phyloP scores from a whole-genome alignment of 2,797 vertebrate genomes.

The Crocidura indochinensis region DNA sequence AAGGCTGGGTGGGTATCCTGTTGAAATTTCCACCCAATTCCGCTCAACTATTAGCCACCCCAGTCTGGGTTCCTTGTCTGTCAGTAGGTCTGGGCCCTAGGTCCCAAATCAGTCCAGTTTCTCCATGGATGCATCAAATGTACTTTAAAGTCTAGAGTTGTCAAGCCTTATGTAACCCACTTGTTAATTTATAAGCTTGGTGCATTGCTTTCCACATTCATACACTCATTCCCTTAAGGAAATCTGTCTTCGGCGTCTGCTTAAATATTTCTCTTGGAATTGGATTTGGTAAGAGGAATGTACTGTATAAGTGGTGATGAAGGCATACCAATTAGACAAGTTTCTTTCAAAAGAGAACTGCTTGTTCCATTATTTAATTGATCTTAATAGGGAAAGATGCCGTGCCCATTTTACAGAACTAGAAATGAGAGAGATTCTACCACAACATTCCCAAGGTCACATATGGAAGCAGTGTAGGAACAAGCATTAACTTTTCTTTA shows the following conservation, averaged over 20 bases:
- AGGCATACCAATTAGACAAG: slow-evolving; percentile 71
- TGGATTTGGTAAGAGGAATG: slow-evolving; percentile 70
- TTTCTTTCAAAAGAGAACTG: slow-evolving; percentile 26
- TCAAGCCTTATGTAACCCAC: slow-evolving; percentile 78
- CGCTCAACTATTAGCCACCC: not conserved
- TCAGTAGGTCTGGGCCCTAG: not conserved
- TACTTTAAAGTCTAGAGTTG: slow-evolving; percentile 63
- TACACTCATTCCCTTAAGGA: slow-evolving; percentile 81
- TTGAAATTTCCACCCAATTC: slow-evolving; percentile 42
- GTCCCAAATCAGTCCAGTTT: slow-evolving; percentile 32
- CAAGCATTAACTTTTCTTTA: not conserved
- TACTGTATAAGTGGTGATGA: slow-evolving; percentile 74
- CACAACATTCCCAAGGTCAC: slow-evolving; percentile 75
- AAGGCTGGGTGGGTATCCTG: slow-evolving; percentile 38
- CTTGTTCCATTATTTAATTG: slow-evolving; percentile 9
- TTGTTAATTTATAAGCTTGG: slow-evolving; percentile 83
- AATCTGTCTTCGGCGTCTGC: slow-evolving; percentile 83
- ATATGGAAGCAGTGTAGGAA: not conserved
- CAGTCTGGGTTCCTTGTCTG: slow-evolving; percentile 8
- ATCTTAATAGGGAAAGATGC: slow-evolving; percentile 17
- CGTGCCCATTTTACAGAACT: slow-evolving; percentile 77
- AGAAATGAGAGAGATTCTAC: slow-evolving; percentile 44
- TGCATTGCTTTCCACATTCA: slow-evolving; percentile 82
- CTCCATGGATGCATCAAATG: slow-evolving; percentile 6
- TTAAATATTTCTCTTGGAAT: slow-evolving; percentile 83